Conservation (phyloP, 2,797 vertebrate species). For the Artibeus lituratus region DNA sequence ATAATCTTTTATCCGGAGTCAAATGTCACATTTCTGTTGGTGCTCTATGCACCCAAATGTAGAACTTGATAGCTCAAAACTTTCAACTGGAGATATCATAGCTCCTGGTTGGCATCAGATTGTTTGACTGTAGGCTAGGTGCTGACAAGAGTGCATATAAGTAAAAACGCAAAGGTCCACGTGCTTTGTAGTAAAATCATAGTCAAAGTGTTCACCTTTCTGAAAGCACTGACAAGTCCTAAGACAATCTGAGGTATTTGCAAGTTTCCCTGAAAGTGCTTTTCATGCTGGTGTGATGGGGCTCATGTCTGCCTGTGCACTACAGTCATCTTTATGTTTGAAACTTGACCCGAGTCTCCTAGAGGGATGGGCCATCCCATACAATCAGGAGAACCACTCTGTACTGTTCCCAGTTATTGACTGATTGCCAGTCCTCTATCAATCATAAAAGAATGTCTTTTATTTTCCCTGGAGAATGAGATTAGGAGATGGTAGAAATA, state of each 20-base stretch:
- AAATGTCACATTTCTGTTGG: background rate
- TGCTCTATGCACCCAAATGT: background rate
- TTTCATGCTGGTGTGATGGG: background rate
- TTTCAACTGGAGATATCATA: background rate
- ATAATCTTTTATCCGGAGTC: background rate
- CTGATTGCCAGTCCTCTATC: no score
- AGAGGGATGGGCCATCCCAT: no score
- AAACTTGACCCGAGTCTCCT: background rate
- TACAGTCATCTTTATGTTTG: background rate
- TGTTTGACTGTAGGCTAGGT: background rate
- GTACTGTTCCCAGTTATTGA: no score
- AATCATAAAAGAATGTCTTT: background rate
- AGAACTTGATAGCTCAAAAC: background rate
- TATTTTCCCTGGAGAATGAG: background rate
- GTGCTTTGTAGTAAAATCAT: background rate
- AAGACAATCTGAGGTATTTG: background rate
- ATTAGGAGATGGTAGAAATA: background rate
- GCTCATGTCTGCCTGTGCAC: background rate
- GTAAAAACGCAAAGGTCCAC: background rate
- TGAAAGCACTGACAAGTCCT: background rate
- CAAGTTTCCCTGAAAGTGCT: background rate
- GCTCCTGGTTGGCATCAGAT: background rate
- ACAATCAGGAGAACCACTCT: no score
- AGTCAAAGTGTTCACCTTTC: conserved; percentile 18
- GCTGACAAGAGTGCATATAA: background rate